Conservation (phyloP, 2,113 vertebrate genomes). For the Acrocephalus kingi region DNA sequence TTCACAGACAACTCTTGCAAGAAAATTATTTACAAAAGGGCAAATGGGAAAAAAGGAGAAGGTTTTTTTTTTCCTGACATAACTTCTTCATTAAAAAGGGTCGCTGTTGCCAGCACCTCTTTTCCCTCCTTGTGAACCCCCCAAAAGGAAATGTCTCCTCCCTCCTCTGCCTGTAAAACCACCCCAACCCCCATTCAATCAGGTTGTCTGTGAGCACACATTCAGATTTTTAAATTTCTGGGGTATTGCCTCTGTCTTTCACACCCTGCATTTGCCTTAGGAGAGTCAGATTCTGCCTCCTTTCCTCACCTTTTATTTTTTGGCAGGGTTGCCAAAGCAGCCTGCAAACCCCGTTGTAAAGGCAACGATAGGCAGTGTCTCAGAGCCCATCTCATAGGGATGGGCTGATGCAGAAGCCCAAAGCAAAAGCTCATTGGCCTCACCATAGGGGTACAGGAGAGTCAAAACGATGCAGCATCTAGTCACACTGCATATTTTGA, state of each 20-base stretch:
- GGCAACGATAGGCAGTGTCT: background rate
- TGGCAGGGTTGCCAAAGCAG: background rate
- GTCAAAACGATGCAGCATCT: background rate
- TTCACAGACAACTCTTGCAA: slow-evolving; percentile 48
- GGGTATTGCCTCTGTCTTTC: background rate
- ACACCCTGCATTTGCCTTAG: background rate
- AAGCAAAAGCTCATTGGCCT: background rate
- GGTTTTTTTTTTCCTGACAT: fast-evolving
- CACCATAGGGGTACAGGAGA: fast-evolving
- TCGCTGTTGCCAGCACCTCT: background rate
- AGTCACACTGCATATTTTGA: background rate
- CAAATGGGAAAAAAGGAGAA: slow-evolving; percentile 5
- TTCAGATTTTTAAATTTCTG: background rate
- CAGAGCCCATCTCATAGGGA: background rate
- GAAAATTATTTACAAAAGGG: slow-evolving; percentile 59
- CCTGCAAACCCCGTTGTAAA: background rate
- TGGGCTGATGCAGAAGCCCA: background rate
- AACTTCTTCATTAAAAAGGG: background rate
- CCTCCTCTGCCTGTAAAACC: background rate
- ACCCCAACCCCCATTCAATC: background rate
- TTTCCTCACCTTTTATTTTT: slow-evolving; percentile 20
- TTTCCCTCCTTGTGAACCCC: background rate
- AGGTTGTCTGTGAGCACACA: background rate
- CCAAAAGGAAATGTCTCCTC: background rate
- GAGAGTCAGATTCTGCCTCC: background rate